These are phyloP conservation scores for Phalacrocorax aristotelis DNA, from an alignment of 2,113 vertebrate genomes.

Conservation along the genomic window DNA sequence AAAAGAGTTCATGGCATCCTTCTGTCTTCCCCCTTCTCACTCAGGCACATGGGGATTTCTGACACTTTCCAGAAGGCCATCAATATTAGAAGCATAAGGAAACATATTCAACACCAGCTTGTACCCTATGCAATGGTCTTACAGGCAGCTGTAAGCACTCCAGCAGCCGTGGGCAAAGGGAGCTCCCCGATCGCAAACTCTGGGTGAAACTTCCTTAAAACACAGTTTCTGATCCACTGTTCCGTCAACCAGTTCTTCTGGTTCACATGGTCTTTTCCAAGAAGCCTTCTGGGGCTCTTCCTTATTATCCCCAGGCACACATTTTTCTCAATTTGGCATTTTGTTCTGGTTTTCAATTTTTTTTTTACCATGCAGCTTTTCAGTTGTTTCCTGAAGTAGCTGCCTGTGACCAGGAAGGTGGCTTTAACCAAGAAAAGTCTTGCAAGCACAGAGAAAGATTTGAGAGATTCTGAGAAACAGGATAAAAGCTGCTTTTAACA, in stretches of 20 bases:
- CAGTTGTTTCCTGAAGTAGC: background rate
- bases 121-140: background rate
- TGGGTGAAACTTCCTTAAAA: background rate
- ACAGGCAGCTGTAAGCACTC: background rate
- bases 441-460: background rate
- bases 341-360: background rate
- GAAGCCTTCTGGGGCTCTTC: background rate
- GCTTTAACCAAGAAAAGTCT: background rate
- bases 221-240: background rate
- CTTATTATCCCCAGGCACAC: fast-evolving
- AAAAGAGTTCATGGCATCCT: background rate
- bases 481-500: background rate
- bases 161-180: background rate
- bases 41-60: background rate
- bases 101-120: background rate
- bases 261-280: background rate
- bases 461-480: background rate
- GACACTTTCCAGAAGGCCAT: background rate
- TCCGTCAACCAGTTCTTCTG: background rate
- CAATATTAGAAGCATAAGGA: background rate
- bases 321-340: background rate
- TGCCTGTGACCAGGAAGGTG: background rate
- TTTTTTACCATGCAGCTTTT: background rate
- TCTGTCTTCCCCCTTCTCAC: background rate
- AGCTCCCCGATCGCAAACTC: background rate